Evolutionary conservation across 2,797 vertebrate species (phyloP).

Genomic region (Apogon hyalosoma): DNA sequence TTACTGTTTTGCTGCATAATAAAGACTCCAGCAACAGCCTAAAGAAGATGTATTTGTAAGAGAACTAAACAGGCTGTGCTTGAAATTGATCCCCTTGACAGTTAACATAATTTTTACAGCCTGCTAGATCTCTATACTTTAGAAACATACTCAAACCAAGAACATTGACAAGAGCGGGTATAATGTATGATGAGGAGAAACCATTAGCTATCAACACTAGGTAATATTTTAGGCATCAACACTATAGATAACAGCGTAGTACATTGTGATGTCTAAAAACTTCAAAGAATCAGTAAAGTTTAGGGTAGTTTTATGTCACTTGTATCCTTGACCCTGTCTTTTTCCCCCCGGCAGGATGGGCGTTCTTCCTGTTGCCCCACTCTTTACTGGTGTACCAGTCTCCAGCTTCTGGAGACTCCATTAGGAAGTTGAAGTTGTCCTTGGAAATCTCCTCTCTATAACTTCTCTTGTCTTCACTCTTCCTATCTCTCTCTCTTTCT

Average conservation of each 20-base stretch:
- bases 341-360: constrained; percentile 68
- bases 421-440: constrained; percentile 83
- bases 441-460: constrained; percentile 84
- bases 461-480: constrained; percentile 73
- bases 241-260: background rate
- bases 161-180: constrained; percentile 18
- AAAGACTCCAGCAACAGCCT: constrained; percentile 13
- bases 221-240: constrained; percentile 11
- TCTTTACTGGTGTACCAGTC: constrained; percentile 57
- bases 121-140: constrained; percentile 54
- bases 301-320: constrained; percentile 20
- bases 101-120: constrained; percentile 54
- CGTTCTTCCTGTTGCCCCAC: constrained; percentile 61
- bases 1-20: constrained; percentile 19
- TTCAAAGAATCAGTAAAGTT: constrained; percentile 24
- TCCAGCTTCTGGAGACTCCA: constrained; percentile 77
- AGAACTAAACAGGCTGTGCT: constrained; percentile 61
- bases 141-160: constrained; percentile 26
- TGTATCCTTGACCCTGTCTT: constrained; percentile 53
- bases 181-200: constrained; percentile 8
- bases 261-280: background rate
- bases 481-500: constrained; percentile 25
- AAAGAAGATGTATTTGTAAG: constrained; percentile 26
- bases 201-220: background rate
- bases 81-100: constrained; percentile 58